These are phyloP conservation scores for Anguilla marmorata DNA, from an alignment of 2,797 vertebrate species.

Conservation along the genomic window DNA sequence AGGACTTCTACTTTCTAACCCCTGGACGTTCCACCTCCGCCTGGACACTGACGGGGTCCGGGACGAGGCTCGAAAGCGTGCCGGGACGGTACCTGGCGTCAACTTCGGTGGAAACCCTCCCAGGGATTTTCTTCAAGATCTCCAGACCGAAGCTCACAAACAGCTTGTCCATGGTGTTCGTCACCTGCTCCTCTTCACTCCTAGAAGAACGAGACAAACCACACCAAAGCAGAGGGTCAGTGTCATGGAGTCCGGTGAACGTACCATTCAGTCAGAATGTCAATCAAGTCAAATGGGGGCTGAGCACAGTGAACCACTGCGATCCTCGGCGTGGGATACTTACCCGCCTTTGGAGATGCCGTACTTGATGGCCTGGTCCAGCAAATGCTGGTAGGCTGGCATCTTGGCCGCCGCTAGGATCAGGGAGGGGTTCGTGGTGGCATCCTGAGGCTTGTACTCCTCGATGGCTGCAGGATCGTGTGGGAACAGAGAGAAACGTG, in stretches of 20 bases:
- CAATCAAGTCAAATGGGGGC: not conserved
- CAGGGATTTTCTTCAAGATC: slow-evolving; percentile 94
- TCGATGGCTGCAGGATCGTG: slow-evolving; percentile 80
- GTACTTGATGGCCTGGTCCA: slow-evolving; percentile 87
- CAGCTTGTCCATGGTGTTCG: slow-evolving; percentile 89
- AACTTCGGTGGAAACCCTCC: slow-evolving; percentile 95
- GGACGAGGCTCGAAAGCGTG: no score
- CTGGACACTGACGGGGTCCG: not conserved
- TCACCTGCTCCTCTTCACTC: slow-evolving; percentile 84
- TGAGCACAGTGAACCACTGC: not conserved
- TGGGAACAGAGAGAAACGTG: not conserved
- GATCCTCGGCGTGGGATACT: slow-evolving; percentile 46
- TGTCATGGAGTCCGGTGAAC: not conserved
- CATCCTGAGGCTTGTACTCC: slow-evolving; percentile 95
- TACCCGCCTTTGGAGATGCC: slow-evolving; percentile 86
- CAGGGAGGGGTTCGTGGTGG: slow-evolving; percentile 96
- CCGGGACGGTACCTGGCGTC: slow-evolving; percentile 82
- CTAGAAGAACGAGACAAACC: slow-evolving; percentile 58
- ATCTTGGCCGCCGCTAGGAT: slow-evolving; percentile 95
- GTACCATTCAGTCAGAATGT: not conserved
- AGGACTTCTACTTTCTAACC: no score
- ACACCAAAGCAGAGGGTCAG: not conserved
- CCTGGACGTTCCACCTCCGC: no score
- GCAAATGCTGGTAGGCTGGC: slow-evolving; percentile 83
- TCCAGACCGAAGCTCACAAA: slow-evolving; percentile 92